These are phyloP conservation scores for Etia nguti DNA, from an alignment of 2,113 vertebrate species.

Conservation along the genomic window DNA sequence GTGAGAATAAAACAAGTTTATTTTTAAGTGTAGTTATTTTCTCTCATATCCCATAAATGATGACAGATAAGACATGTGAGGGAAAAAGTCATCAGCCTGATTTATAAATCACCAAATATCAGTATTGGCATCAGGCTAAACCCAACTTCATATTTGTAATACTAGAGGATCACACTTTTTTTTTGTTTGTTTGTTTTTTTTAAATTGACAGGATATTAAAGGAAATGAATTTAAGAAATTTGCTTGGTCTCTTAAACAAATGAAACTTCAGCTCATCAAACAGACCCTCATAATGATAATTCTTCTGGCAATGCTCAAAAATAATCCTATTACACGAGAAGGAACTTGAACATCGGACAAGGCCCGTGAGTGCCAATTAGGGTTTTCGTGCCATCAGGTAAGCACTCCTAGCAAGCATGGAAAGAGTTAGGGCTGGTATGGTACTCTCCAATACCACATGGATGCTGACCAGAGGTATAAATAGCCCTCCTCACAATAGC, in stretches of 20 bases:
- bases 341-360: neutral
- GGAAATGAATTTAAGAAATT: neutral
- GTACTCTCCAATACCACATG: constrained; percentile 13
- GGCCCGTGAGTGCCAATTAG: neutral
- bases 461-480: constrained; percentile 48
- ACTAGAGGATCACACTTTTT: neutral
- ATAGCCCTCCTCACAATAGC: constrained; percentile 54
- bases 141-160: neutral
- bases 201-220: neutral
- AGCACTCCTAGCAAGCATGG: constrained; percentile 7
- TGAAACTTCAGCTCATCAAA: constrained; percentile 15
- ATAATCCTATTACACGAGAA: constrained; percentile 47
- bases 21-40: neutral
- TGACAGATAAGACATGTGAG: neutral
- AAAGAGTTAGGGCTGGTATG: constrained; percentile 1
- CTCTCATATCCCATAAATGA: neutral
- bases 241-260: neutral
- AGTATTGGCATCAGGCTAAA: neutral
- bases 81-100: neutral
- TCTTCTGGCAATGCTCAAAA: constrained; percentile 20
- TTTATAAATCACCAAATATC: neutral
- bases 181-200: neutral
- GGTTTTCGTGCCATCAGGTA: constrained; percentile 1
- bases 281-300: constrained; percentile 5
- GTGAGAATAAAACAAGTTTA: neutral